Conservation (phyloP, 2,797 vertebrate species). For the Rhinatrema bivittatum region DNA sequence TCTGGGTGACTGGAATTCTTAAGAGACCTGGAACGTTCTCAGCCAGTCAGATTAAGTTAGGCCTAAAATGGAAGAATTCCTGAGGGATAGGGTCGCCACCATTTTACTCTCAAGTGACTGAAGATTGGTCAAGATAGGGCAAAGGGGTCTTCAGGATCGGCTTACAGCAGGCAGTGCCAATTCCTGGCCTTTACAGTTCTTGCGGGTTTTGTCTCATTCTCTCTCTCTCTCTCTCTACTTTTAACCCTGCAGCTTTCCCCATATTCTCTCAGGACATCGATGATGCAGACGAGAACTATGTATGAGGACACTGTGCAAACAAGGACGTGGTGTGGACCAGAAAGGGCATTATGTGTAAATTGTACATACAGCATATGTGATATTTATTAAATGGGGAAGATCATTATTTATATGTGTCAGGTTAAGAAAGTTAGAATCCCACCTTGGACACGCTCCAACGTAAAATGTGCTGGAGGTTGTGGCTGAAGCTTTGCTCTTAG, state of each 20-base stretch:
- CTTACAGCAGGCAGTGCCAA: too few species aligned
- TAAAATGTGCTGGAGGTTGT: too few species aligned
- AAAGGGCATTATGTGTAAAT: slow-evolving; percentile 74
- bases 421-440: too few species aligned
- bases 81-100: too few species aligned
- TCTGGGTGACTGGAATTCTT: too few species aligned
- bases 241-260: slow-evolving; percentile 20
- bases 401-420: slow-evolving; percentile 54
- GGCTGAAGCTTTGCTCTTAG: too few species aligned
- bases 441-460: too few species aligned
- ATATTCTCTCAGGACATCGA: slow-evolving; percentile 33
- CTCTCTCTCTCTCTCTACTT: neutral
- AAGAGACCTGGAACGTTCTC: too few species aligned
- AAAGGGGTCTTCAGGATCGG: neutral
- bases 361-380: slow-evolving; percentile 81
- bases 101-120: too few species aligned
- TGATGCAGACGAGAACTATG: slow-evolving; percentile 50
- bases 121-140: neutral
- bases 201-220: fast-evolving
- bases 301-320: slow-evolving; percentile 38
- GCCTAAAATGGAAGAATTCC: too few species aligned
- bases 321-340: slow-evolving; percentile 14
- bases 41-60: too few species aligned
- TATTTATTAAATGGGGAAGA: slow-evolving; percentile 90
- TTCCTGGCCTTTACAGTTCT: fast-evolving